Evolutionary conservation across 2,113 vertebrate species (phyloP).

Genomic region (Ariopsis seemanni): DNA sequence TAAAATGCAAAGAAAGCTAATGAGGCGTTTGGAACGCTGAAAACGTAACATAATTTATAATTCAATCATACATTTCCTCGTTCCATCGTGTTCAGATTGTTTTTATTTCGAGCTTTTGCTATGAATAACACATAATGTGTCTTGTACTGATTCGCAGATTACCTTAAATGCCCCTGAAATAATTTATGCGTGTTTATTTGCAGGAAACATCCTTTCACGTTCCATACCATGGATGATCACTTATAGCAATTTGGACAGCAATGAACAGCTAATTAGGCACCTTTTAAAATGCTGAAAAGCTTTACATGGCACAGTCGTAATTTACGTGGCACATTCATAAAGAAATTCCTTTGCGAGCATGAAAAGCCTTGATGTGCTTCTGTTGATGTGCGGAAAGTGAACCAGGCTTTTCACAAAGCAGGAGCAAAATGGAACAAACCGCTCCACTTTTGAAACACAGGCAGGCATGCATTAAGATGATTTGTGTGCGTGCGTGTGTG

Average conservation of each 20-base stretch:
- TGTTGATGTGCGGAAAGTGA: neutral
- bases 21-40: neutral
- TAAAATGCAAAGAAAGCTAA: neutral
- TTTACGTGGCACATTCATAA: neutral
- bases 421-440: neutral
- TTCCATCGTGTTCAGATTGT: neutral
- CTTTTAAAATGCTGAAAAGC: neutral
- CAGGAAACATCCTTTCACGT: neutral
- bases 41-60: neutral
- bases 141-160: slow-evolving; percentile 1
- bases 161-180: neutral
- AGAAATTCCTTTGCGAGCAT: neutral
- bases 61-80: neutral
- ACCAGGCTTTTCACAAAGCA: neutral
- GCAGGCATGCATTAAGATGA: neutral
- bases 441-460: neutral
- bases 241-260: slow-evolving; percentile 9
- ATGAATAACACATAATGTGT: slow-evolving; percentile 13
- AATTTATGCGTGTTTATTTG: slow-evolving; percentile 16
- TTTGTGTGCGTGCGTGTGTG: neutral
- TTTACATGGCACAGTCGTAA: no score
- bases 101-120: neutral
- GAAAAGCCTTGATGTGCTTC: neutral
- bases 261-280: slow-evolving; percentile 8
- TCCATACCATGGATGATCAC: neutral